Conservation (phyloP, 2,113 vertebrate genomes). For the Sialia sialis region DNA sequence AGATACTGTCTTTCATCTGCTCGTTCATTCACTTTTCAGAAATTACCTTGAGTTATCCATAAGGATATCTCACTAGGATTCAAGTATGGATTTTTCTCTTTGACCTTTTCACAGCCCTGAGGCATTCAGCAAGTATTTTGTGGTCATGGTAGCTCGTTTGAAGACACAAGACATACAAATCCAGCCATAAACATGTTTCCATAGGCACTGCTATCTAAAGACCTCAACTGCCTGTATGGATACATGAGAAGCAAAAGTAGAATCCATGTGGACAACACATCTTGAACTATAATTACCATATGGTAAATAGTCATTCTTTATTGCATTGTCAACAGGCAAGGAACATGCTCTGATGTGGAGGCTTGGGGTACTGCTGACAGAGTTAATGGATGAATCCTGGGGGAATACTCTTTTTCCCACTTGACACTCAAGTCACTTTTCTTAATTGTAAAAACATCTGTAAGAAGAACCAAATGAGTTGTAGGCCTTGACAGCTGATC, state of each 20-base stretch:
- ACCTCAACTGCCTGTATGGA: not conserved
- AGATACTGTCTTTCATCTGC: slow-evolving; percentile 43
- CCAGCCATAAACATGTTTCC: not conserved
- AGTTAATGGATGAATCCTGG: slow-evolving; percentile 40
- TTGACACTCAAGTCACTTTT: slow-evolving; percentile 48
- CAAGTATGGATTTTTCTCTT: not conserved
- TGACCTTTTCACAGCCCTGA: not conserved
- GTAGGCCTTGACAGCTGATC: slow-evolving; percentile 51
- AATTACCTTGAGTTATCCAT: not conserved
- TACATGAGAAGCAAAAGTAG: not conserved
- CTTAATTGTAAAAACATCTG: slow-evolving; percentile 57
- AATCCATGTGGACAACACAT: slow-evolving; percentile 48
- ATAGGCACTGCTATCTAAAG: not conserved
- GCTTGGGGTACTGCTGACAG: slow-evolving; percentile 26
- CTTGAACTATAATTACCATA: slow-evolving; percentile 49
- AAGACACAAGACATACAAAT: not conserved
- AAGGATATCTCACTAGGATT: slow-evolving; percentile 2
- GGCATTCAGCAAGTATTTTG: not conserved
- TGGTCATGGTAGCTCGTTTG: not conserved
- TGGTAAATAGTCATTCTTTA: slow-evolving; percentile 49
- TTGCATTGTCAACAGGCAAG: slow-evolving; percentile 40
- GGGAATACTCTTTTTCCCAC: slow-evolving; percentile 39
- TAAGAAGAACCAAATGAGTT: slow-evolving; percentile 41
- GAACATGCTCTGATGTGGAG: slow-evolving; percentile 44
- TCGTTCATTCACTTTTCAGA: not conserved